Evolutionary conservation across 2,888 invertebrate genomes (phyloP), one percentile per base, ranked within the genome.

Genomic region (Hanleya hanleyi): DNA sequence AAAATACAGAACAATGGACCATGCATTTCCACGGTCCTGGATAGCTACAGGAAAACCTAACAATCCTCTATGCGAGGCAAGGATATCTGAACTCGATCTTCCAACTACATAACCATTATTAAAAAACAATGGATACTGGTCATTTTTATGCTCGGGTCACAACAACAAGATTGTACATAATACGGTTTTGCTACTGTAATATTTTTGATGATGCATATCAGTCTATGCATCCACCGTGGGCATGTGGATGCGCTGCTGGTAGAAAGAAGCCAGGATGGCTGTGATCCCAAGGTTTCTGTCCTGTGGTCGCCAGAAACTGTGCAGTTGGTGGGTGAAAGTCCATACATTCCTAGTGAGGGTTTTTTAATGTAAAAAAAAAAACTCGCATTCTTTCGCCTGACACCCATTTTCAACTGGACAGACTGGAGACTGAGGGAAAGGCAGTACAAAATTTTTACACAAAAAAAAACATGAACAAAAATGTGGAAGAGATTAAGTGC

Each of bases 331-430:
- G 57, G 57, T 57, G 29, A 57, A 57, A 57, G 57, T 22, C 57
- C n/a, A 15, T 57, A 57, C 57, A 57, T 57, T 57, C 57, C 57
- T 18, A 29, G 57, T 57, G 57, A 22, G 32, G n/a, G n/a, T n/a
- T n/a, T n/a, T n/a, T n/a, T n/a, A n/a, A n/a, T n/a, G n/a, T n/a
- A n/a, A n/a, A n/a, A n/a, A n/a, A n/a, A n/a, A n/a, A n/a, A n/a
- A n/a, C n/a, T n/a, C n/a, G n/a, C n/a, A n/a, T n/a, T n/a, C n/a
- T n/a, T n/a, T n/a, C n/a, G n/a, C n/a, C n/a, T n/a, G n/a, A n/a
- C n/a, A n/a, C n/a, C n/a, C n/a, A n/a, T n/a, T n/a, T n/a, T n/a
- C n/a, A n/a, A n/a, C n/a, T n/a, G n/a, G n/a, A n/a, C n/a, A n/a
- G n/a, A n/a, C n/a, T n/a, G n/a, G n/a, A n/a, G n/a, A n/a, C n/a